Evolutionary conservation across 2,888 invertebrate genomes (phyloP).

Genomic region (Ormia ochracea): DNA sequence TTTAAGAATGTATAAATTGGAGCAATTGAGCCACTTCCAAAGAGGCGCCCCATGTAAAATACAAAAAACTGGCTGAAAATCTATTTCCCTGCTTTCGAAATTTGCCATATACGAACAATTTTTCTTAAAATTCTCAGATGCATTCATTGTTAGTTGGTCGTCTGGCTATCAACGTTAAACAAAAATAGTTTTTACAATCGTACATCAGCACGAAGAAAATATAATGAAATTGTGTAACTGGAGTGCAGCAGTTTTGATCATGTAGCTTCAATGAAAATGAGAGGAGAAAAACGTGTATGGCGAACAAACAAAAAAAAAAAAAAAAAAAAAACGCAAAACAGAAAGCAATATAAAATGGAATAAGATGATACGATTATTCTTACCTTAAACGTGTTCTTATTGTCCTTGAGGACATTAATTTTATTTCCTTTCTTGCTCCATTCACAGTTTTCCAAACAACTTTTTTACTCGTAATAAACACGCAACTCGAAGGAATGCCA

Average conservation of each 20-base stretch:
- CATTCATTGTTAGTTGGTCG: conserved; percentile 9
- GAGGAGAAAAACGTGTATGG: conserved; percentile 1
- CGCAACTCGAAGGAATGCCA: conserved; percentile 8
- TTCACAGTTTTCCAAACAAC: neutral
- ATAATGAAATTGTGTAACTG: neutral
- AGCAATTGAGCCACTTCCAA: no score
- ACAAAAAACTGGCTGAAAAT: no score
- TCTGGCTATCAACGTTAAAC: neutral
- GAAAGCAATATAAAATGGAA: no score
- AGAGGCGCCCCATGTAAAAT: no score
- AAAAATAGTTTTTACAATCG: neutral
- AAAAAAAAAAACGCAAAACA: no score
- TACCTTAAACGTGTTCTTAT: conserved; percentile 43
- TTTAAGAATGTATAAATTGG: no score
- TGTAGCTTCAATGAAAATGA: conserved; percentile 2
- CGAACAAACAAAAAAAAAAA: no score
- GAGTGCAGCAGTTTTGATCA: conserved; percentile 5
- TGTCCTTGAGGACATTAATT: conserved; percentile 46
- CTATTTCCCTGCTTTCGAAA: no score
- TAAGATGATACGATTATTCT: conserved; percentile 27
- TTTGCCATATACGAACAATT: no score
- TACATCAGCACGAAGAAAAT: neutral
- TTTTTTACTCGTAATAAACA: conserved; percentile 49
- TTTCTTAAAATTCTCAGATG: no score
- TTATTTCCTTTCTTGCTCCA: neutral